A percentile compares a stretch with the other conserved stretches of the same genome.
These are phyloP conservation scores for Mantis religiosa DNA, from an alignment of 2,888 invertebrate genomes.

Conservation along the genomic window DNA sequence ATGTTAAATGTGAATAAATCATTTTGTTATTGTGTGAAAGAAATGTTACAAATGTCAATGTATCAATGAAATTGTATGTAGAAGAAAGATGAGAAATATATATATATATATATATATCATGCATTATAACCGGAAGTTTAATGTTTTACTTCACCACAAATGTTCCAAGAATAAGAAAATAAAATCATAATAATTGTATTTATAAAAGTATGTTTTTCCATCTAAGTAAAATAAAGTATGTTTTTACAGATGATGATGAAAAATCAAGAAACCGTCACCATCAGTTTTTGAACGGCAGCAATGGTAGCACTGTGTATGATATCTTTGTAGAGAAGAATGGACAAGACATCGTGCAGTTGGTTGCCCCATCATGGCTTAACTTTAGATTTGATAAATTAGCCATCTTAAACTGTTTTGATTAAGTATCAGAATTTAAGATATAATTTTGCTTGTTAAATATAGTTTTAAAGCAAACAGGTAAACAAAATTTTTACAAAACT, in stretches of 20 bases:
- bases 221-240: too few species aligned
- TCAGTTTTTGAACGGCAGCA: background rate
- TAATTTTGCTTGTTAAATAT: background rate
- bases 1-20: too few species aligned
- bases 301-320: background rate
- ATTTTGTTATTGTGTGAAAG: too few species aligned
- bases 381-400: slow-evolving; percentile 61
- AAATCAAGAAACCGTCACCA: background rate
- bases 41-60: too few species aligned
- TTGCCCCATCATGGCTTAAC: slow-evolving; percentile 61
- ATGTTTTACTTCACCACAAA: too few species aligned
- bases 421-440: background rate
- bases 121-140: too few species aligned
- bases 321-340: slow-evolving; percentile 1
- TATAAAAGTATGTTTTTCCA: too few species aligned
- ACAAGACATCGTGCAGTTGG: slow-evolving; percentile 46
- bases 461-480: background rate
- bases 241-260: slow-evolving; percentile 10
- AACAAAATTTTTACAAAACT: background rate
- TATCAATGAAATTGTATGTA: too few species aligned
- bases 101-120: too few species aligned
- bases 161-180: too few species aligned
- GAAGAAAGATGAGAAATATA: too few species aligned
- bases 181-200: too few species aligned
- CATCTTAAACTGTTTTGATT: slow-evolving; percentile 47